Evolutionary conservation across 92 coral and sea anemone genomes (phyloP), one percentile per base, ranked within the genome.

Genomic region (Nematostella vectensis): DNA sequence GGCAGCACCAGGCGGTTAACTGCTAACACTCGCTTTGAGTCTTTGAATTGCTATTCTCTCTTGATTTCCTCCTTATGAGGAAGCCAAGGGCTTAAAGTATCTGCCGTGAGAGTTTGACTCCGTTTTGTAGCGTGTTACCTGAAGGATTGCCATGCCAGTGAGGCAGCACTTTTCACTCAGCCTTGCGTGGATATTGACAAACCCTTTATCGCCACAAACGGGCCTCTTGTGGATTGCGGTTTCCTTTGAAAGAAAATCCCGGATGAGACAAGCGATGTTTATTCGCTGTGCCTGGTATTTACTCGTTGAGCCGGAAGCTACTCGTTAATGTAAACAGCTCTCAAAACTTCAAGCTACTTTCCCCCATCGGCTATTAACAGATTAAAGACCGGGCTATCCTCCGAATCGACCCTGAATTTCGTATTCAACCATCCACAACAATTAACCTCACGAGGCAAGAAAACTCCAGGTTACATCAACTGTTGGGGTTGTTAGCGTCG

Each of bases 181-280:
- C 62, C 67, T 59, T 48, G 57, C 28, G 47, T 59, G 56, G 72
- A 57, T 54, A 54, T 71, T 54, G 63, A 60, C 61, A 71, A 69
- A 62, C 58, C 69, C 70, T 54, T 59, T 59, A 72, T 61, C 71
- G 30, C 55, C 51, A 45, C 51, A 45, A 11, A 45, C 51, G 51
- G 51, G 51, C 51, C 55, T 58, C n/a, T 58, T 67, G 71, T 69
- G 86, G 86, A 66, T 79, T 72, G 86, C 86, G 86, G 86, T 79
- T 79, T 79, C 74, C 76, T 67, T 56, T 56, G 80, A 51, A 10
- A 62, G 61, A 56, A 53, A 61, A 67, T 72, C 86, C 86, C 86
- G 86, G 86, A 79, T 79, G 86, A 79, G 49, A 24, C 24, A 51
- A 22, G 58, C 59, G 27, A 63, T 67, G 58, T 68, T 67, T 79